A percentile compares a stretch with the other conserved stretches of the same genome.
Evolutionary conservation across 2,113 vertebrate species (phyloP).

Genomic region (Calidris pugnax): DNA sequence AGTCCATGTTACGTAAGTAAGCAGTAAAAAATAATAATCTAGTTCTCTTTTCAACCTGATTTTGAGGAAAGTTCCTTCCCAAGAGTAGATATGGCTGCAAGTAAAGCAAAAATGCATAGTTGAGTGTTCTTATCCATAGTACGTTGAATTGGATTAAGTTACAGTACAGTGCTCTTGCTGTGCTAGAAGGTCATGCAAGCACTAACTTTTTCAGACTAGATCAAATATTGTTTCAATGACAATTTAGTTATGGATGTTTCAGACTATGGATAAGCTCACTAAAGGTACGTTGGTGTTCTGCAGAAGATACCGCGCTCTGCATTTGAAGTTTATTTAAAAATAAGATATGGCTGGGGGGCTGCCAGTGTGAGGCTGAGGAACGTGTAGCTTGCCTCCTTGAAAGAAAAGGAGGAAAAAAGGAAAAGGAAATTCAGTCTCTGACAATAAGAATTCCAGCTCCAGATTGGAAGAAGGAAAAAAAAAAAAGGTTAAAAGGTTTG

Average conservation of each 20-base stretch:
- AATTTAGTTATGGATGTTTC: not conserved
- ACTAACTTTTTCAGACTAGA: not conserved
- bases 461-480: not conserved
- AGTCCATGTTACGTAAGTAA: not conserved
- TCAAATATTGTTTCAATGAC: not conserved
- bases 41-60: not conserved
- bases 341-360: not conserved
- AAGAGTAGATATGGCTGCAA: not conserved
- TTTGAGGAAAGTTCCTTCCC: not conserved
- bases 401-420: not conserved
- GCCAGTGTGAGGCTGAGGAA: not conserved
- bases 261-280: not conserved
- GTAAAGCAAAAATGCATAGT: not conserved
- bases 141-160: not conserved
- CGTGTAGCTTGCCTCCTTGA: not conserved
- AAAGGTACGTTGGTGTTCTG: not conserved
- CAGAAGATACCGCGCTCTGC: not conserved
- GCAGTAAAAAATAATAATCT: not conserved
- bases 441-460: not conserved
- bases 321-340: not conserved
- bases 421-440: not conserved
- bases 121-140: no score
- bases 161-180: not conserved
- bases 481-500: not conserved
- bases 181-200: not conserved